Percentiles rank a stretch among this genome's conserved stretches.
These are phyloP conservation scores for Phycodurus eques DNA, from an alignment of 2,113 vertebrate genomes.

Conservation along the genomic window DNA sequence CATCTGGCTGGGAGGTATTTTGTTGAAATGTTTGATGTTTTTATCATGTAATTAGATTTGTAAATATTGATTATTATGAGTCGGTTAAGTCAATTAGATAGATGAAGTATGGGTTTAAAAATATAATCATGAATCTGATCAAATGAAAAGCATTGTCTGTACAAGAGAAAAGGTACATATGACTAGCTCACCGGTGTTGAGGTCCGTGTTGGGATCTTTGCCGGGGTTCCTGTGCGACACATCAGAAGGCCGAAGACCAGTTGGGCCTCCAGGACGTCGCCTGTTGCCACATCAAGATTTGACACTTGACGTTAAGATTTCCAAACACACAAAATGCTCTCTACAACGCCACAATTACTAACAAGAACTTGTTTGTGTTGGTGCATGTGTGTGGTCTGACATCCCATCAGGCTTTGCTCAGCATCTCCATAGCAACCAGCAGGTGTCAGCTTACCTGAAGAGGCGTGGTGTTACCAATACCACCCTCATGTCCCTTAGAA, in stretches of 20 bases:
- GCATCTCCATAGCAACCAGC: slow-evolving; percentile 58
- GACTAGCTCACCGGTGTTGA: slow-evolving; percentile 77
- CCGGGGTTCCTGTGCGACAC: slow-evolving; percentile 73
- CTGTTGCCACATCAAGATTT: slow-evolving; percentile 33
- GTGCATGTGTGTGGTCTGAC: background rate
- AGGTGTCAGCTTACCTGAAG: slow-evolving; percentile 55
- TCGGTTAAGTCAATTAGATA: too few relatives aligned
- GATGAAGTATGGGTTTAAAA: too few relatives aligned
- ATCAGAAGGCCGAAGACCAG: slow-evolving; percentile 76
- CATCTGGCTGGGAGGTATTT: too few relatives aligned
- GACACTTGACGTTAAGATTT: too few relatives aligned
- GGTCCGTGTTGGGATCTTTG: slow-evolving; percentile 77
- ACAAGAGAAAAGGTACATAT: too few relatives aligned
- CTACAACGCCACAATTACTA: background rate
- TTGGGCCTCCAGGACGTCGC: slow-evolving; percentile 35
- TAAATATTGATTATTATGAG: too few relatives aligned
- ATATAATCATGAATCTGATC: too few relatives aligned
- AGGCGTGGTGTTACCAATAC: slow-evolving; percentile 16
- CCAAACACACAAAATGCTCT: slow-evolving; percentile 17
- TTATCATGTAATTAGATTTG: too few relatives aligned
- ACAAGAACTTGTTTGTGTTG: background rate
- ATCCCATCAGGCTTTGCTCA: slow-evolving; percentile 52
- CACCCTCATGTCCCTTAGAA: slow-evolving; percentile 18
- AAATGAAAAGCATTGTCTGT: too few relatives aligned
- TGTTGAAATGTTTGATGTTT: too few relatives aligned